A percentile compares a stretch with the other conserved stretches of the same genome.
These are phyloP conservation scores for human (Homo sapiens) DNA, from an alignment of 2,113 vertebrate genomes.

Conservation along the genomic window GRCh38 chr3:85785001-85785500, in stretches of 20 bases:
- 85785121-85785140: background rate
- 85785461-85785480: background rate
- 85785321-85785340: background rate
- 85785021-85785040: background rate
- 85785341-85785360: background rate
- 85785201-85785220: background rate
- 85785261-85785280: background rate
- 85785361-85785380: background rate
- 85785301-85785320: background rate
- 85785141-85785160: background rate
- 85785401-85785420: background rate
- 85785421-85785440: background rate
- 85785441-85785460: background rate
- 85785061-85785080: background rate
- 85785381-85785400: background rate
- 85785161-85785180: background rate
- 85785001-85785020: background rate
- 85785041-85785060: background rate
- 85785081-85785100: background rate
- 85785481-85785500: background rate
- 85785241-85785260: background rate
- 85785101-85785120: background rate
- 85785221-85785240: background rate
- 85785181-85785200: background rate
- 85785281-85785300: background rate